Evolutionary conservation across 2,888 invertebrate genomes (phyloP).

Genomic region (Drosophila tanythrix): DNA sequence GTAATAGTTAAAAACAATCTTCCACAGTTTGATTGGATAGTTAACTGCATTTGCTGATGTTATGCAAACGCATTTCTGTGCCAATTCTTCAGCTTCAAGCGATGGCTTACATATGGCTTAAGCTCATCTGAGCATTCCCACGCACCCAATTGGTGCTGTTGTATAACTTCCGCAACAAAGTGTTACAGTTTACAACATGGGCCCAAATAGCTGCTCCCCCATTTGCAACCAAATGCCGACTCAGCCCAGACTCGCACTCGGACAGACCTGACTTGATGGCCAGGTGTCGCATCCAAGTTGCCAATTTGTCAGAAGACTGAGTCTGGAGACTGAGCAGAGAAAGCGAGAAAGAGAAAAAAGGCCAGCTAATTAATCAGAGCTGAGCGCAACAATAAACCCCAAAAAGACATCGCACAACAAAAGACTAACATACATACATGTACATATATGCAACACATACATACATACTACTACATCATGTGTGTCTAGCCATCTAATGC

Average conservation of each 20-base stretch:
- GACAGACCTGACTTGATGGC: background rate
- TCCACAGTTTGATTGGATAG: background rate
- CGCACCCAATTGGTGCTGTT: conserved; percentile 25
- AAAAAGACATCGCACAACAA: conserved; percentile 23
- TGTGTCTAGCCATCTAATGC: conserved; percentile 22
- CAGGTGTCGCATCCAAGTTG: conserved; percentile 26
- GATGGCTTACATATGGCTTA: background rate
- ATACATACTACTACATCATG: background rate
- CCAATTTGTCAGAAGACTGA: conserved; percentile 35
- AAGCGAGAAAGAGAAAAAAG: conserved; percentile 6
- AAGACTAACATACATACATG: conserved; percentile 20
- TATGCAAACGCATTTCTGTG: background rate
- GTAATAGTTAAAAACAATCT: background rate
- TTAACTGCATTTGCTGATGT: background rate
- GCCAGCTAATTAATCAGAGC: conserved; percentile 55
- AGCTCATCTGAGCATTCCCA: background rate
- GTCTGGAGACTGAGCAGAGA: conserved; percentile 12
- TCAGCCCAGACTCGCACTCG: too few relatives aligned
- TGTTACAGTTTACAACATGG: conserved; percentile 1
- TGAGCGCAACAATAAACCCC: conserved; percentile 27
- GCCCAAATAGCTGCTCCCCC: background rate
- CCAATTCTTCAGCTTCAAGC: background rate
- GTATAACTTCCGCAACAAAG: conserved; percentile 29
- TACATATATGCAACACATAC: background rate
- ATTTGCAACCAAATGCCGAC: conserved; percentile 31